Evolutionary conservation across 1,140 invertebrate species (phyloP).

Genomic region (Listronotus bonariensis): DNA sequence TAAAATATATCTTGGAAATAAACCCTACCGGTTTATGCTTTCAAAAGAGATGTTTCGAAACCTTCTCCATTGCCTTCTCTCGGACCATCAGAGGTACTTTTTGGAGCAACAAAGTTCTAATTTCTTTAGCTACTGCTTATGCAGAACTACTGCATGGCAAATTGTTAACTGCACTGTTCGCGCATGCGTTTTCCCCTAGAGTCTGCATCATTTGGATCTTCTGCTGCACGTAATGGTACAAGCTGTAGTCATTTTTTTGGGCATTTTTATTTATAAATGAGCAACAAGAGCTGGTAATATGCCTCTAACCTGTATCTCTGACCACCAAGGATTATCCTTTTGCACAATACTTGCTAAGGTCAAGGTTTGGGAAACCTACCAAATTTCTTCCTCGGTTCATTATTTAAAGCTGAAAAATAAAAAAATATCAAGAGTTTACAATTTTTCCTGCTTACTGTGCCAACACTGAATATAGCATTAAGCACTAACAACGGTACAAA

Average conservation of each 20-base stretch:
- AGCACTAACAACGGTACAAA: too few species aligned
- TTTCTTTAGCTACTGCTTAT: slow-evolving; percentile 42
- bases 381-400: background rate
- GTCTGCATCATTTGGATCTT: slow-evolving; percentile 40
- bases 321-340: slow-evolving; percentile 49
- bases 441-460: too few species aligned
- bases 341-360: slow-evolving; percentile 47
- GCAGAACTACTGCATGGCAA: slow-evolving; percentile 43
- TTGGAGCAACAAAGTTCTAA: background rate
- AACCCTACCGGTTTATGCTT: too few species aligned
- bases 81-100: background rate
- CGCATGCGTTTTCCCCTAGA: slow-evolving; percentile 38
- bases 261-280: slow-evolving; percentile 41
- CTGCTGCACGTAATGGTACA: slow-evolving; percentile 37
- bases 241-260: slow-evolving; percentile 41
- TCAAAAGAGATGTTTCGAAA: too few species aligned
- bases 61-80: too few species aligned
- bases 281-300: too few species aligned
- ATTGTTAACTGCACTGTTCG: too few species aligned
- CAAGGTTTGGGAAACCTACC: background rate
- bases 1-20: too few species aligned
- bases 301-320: slow-evolving; percentile 44
- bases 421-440: too few species aligned
- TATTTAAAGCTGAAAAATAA: too few species aligned
- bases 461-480: too few species aligned